Evolutionary conservation across 1,140 invertebrate genomes (phyloP), one percentile per base, ranked within the genome.

Genomic region (Polypedilum vanderplanki): DNA sequence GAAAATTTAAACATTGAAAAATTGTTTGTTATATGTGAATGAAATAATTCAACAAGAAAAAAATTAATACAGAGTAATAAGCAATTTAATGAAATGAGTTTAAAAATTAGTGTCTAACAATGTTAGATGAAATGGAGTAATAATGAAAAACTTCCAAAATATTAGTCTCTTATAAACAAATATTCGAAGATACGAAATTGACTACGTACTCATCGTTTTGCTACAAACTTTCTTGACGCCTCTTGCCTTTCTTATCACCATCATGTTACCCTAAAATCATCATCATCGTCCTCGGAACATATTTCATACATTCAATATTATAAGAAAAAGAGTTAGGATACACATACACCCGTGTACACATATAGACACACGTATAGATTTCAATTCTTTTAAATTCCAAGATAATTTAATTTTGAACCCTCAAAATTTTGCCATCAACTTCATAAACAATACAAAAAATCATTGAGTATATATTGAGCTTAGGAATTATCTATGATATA

Each of bases 221-320:
- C 46, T 57, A 57, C 46, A n/a, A 57, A 57, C 46, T 57, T 57
- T 57, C 46, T 57, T 57, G 46, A 57, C 46, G 46, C 46, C 46
- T 57, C 15, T 57, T 57, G 46, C 46, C 46, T 57, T 57, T 57
- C 46, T 57, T 57, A 57, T 57, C 46, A 57, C 15, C 24, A 33
- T 33, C 24, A n/a, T 57, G 15, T 15, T 57, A 12, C 46, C 46
- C 46, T 57, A 57, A 57, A 57, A 57, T 12, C 46, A 57, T 57
- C 46, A n/a, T n/a, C 46, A 15, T 15, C 46, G n/a, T 57, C 24
- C 5, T 33, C 24, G 5, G 5, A 33, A 33, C 24, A 33, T 33
- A 33, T 33, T 33, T 33, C 46, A 57, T 57, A n/a, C 15, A 57
- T 12, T 57, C 12, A 57, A 57, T 57, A 57, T 57, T 57, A 57